Conservation (phyloP, 2,113 vertebrate species). For the Cranoglanis bouderius region DNA sequence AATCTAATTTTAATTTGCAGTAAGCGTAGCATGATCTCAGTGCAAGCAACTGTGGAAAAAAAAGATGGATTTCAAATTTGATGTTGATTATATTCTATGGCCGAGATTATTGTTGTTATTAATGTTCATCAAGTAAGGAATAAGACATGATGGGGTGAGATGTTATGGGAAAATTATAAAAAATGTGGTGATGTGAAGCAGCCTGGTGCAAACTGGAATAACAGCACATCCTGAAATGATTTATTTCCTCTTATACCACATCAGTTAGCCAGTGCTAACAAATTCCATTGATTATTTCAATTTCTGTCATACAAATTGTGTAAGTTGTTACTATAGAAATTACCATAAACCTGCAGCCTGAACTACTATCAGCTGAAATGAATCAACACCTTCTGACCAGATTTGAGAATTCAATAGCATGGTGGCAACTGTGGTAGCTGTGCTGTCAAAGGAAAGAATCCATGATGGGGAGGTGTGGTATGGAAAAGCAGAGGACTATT, state of each 20-base stretch:
- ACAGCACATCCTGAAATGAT: too few species aligned
- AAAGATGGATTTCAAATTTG: background rate
- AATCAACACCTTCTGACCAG: background rate
- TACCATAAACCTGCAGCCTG: background rate
- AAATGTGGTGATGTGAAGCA: too few species aligned
- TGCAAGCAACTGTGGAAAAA: background rate
- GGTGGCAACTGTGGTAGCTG: too few species aligned
- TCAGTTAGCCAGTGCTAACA: too few species aligned
- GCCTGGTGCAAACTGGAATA: too few species aligned
- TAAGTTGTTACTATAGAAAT: background rate
- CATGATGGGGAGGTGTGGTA: too few species aligned
- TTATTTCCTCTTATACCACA: too few species aligned
- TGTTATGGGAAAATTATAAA: background rate
- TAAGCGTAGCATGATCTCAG: background rate
- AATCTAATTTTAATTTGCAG: background rate
- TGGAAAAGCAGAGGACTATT: background rate
- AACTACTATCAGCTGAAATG: background rate
- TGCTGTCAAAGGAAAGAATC: too few species aligned
- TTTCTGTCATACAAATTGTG: too few species aligned
- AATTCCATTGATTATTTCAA: too few species aligned
- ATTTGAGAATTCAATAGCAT: background rate
- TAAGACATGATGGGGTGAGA: background rate
- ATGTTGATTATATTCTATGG: background rate
- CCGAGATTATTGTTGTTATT: background rate
- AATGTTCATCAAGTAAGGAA: background rate